Percentiles rank a stretch among this genome's conserved stretches.
Conservation (phyloP, 2,113 vertebrate species). For the Ochotona curzoniae region DNA sequence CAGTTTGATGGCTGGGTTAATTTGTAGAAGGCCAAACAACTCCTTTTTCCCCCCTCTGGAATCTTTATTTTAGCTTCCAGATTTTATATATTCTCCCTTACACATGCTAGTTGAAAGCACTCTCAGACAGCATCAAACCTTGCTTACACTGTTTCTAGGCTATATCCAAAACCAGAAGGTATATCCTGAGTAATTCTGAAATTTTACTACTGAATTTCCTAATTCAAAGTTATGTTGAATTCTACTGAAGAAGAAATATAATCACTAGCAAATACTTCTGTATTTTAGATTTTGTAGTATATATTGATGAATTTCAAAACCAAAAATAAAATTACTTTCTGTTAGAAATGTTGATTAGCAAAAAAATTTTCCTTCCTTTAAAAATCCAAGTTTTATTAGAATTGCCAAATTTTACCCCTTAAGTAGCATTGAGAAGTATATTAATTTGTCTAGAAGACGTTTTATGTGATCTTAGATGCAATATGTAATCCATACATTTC, state of each 20-base stretch:
- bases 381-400: neutral
- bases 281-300: neutral
- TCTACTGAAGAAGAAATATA: neutral
- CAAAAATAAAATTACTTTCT: neutral
- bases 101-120: neutral
- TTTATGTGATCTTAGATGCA: constrained; percentile 15
- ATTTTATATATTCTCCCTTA: neutral
- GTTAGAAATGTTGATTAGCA: neutral
- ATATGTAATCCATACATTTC: constrained; percentile 34
- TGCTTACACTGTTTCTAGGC: neutral
- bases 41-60: neutral
- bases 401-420: neutral
- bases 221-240: neutral
- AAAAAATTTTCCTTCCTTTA: neutral
- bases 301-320: neutral
- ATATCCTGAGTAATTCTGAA: constrained; percentile 1
- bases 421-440: neutral
- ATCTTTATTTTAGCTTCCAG: neutral
- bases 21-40: neutral
- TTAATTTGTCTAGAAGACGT: neutral
- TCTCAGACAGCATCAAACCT: neutral
- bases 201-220: constrained; percentile 35
- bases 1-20: neutral
- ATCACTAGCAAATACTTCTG: neutral
- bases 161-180: neutral